A percentile compares a stretch with the other conserved stretches of the same genome.
Evolutionary conservation across 1,140 invertebrate species (phyloP).

Genomic region (Meteorus sp.): DNA sequence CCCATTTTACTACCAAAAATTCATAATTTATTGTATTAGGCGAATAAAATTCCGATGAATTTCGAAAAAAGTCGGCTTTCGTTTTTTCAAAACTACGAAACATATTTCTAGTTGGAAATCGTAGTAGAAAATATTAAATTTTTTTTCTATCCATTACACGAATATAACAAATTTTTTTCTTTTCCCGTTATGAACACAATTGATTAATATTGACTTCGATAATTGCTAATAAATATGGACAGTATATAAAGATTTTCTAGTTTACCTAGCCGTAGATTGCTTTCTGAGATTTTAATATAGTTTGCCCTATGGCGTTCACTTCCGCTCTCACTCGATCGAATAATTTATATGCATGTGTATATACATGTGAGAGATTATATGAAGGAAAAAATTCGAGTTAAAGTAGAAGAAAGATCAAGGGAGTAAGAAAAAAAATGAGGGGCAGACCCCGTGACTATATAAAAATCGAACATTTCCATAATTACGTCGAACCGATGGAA

Average conservation of each 20-base stretch:
- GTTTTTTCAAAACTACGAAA: too few species aligned
- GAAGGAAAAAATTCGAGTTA: not conserved
- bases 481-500: conserved; percentile 19
- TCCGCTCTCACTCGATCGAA: conserved; percentile 1
- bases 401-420: conserved; percentile 5
- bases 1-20: too few species aligned
- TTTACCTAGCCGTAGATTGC: not conserved
- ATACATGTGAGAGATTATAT: not conserved
- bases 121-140: too few species aligned
- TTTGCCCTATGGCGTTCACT: not conserved
- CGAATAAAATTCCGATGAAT: too few species aligned
- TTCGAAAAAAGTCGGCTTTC: too few species aligned
- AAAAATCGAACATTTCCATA: conserved; percentile 26
- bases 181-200: too few species aligned
- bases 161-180: too few species aligned
- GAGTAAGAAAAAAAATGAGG: conserved; percentile 1
- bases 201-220: too few species aligned
- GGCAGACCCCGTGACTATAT: too few species aligned
- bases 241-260: not conserved
- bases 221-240: not conserved
- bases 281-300: conserved; percentile 2
- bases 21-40: too few species aligned
- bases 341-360: conserved; percentile 4
- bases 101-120: too few species aligned
- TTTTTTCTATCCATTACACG: too few species aligned